Conservation (phyloP, 2,888 invertebrate genomes). For the Pegoplata infirma region DNA sequence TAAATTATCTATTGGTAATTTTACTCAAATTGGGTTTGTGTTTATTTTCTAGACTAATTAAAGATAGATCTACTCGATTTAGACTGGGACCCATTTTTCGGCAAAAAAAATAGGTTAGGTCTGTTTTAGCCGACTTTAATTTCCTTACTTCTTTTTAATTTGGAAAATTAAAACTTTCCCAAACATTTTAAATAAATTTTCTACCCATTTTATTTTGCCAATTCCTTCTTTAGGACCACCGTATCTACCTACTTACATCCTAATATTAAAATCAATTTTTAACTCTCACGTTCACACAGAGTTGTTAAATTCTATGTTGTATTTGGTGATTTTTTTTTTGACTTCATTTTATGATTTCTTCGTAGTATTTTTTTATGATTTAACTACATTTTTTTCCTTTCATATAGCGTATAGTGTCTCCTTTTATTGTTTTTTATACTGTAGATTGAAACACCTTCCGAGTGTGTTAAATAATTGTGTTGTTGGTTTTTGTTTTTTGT, state of each 20-base stretch:
- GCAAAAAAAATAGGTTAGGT: too few relatives aligned
- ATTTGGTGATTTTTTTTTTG: conserved; percentile 66
- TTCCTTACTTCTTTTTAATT: too few relatives aligned
- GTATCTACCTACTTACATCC: neutral
- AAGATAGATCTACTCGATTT: too few relatives aligned
- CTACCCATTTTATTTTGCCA: too few relatives aligned
- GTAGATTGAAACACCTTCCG: conserved; percentile 62
- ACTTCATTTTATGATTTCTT: conserved; percentile 63
- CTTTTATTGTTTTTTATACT: conserved; percentile 32
- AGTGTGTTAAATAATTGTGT: conserved; percentile 61
- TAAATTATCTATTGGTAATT: too few relatives aligned
- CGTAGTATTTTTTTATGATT: neutral
- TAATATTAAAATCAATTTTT: conserved; percentile 49
- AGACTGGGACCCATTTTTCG: too few relatives aligned
- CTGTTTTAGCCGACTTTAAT: too few relatives aligned
- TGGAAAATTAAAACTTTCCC: too few relatives aligned
- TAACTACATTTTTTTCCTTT: neutral
- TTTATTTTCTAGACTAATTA: too few relatives aligned
- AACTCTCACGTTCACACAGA: conserved; percentile 72
- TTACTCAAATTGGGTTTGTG: too few relatives aligned
- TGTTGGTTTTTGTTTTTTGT: conserved; percentile 12
- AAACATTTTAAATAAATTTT: too few relatives aligned
- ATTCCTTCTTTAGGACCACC: too few relatives aligned
- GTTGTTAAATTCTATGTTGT: conserved; percentile 66
- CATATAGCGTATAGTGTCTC: neutral